A percentile compares a stretch with the other conserved stretches of the same genome.
phyloP scores from a whole-genome alignment of 1,140 invertebrate species.

The Drosophila parvula region DNA sequence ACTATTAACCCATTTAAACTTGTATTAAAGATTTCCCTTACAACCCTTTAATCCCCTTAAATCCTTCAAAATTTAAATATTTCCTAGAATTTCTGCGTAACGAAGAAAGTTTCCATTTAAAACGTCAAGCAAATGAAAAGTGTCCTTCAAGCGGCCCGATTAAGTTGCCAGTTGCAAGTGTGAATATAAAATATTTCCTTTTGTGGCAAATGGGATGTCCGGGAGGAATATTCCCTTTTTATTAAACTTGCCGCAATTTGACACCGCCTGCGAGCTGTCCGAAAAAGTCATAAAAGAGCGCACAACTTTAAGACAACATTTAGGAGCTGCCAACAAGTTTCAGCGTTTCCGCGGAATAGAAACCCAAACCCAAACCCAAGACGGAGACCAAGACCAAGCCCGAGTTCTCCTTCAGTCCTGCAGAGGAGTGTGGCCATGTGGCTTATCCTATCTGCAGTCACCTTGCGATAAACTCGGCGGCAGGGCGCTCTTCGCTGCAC shows the following conservation, averaged over 20 bases:
- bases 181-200: conserved; percentile 32
- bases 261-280: conserved; percentile 23
- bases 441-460: conserved; percentile 60
- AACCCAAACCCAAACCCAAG: conserved; percentile 33
- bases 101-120: conserved; percentile 9
- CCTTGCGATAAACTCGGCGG: conserved; percentile 69
- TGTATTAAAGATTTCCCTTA: neutral
- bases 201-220: conserved; percentile 18
- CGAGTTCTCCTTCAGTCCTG: conserved; percentile 4
- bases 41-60: neutral
- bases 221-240: conserved; percentile 37
- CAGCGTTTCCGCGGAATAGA: conserved; percentile 71
- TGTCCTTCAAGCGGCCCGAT: conserved; percentile 6
- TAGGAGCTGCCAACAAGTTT: conserved; percentile 73
- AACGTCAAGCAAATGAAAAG: conserved; percentile 9
- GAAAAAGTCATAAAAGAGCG: conserved; percentile 63
- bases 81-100: neutral
- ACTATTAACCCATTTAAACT: neutral
- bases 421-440: conserved; percentile 21
- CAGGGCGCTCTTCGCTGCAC: conserved; percentile 50
- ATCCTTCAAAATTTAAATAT: neutral
- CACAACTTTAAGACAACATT: conserved; percentile 71
- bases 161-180: conserved; percentile 20
- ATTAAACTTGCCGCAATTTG: conserved; percentile 43
- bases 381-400: conserved; percentile 1